Conservation (phyloP, 2,113 vertebrate genomes). For the Toxostoma redivivum region DNA sequence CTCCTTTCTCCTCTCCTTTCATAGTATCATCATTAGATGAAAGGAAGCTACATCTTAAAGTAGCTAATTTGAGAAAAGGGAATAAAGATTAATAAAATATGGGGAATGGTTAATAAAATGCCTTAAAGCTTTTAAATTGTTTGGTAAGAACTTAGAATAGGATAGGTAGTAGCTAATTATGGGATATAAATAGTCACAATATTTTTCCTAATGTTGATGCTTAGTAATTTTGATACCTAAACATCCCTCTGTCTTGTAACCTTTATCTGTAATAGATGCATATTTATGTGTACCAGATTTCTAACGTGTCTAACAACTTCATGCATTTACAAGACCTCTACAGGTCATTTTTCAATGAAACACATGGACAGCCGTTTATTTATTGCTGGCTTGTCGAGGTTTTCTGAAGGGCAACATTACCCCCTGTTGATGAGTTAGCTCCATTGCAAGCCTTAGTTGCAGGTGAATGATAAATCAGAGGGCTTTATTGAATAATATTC, state of each 20-base stretch:
- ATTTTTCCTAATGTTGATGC: not conserved
- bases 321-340: not conserved
- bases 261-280: not conserved
- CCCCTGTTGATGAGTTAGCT: not conserved
- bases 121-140: not conserved
- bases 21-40: not conserved
- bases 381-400: not conserved
- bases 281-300: not conserved
- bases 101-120: not conserved
- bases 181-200: not conserved
- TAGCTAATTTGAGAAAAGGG: not conserved
- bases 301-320: accelerated
- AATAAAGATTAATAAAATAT: not conserved
- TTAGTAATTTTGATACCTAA: not conserved
- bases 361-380: not conserved
- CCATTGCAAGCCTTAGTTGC: not conserved
- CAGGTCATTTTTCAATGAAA: not conserved
- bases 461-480: not conserved
- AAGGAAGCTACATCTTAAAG: not conserved
- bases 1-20: not conserved
- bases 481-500: not conserved
- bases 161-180: not conserved
- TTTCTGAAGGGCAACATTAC: not conserved
- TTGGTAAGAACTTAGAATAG: not conserved
- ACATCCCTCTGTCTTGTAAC: not conserved